phyloP scores from a whole-genome alignment of 2,113 vertebrate species.

The Paraplagusia blochii region DNA sequence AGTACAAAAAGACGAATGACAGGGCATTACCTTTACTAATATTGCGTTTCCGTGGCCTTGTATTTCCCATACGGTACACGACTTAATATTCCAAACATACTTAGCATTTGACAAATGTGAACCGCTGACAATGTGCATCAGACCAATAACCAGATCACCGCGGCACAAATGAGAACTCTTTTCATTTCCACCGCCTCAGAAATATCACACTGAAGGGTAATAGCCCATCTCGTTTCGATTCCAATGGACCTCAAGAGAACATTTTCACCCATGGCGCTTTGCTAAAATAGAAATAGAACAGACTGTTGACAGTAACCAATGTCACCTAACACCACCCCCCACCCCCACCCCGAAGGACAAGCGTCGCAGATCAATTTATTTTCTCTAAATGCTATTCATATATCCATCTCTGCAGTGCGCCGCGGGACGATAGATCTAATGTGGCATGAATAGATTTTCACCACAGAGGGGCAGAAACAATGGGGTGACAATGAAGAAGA shows the following conservation, averaged over 20 bases:
- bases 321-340: constrained; percentile 59
- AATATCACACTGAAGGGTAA: constrained; percentile 68
- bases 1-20: constrained; percentile 10
- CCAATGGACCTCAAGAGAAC: constrained; percentile 55
- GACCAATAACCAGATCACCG: constrained; percentile 60
- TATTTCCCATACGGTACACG: constrained; percentile 15
- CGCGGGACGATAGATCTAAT: constrained; percentile 59
- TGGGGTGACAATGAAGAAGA: constrained; percentile 40
- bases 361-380: constrained; percentile 74
- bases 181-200: constrained; percentile 63
- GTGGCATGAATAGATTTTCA: constrained; percentile 56
- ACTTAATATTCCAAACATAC: constrained; percentile 46
- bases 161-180: constrained; percentile 63
- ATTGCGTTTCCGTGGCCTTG: constrained; percentile 7
- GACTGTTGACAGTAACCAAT: constrained; percentile 73
- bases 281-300: constrained; percentile 69
- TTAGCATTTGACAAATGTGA: constrained; percentile 57
- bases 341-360: constrained; percentile 67
- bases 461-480: constrained; percentile 20
- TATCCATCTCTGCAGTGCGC: constrained; percentile 53
- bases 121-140: constrained; percentile 41
- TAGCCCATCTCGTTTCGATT: constrained; percentile 65
- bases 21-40: constrained; percentile 18
- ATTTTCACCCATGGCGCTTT: constrained; percentile 58
- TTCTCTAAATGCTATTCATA: constrained; percentile 69